Base-by-base conservation (phyloP, 2,888 invertebrate genomes). In the Congeria kusceri region DNA sequence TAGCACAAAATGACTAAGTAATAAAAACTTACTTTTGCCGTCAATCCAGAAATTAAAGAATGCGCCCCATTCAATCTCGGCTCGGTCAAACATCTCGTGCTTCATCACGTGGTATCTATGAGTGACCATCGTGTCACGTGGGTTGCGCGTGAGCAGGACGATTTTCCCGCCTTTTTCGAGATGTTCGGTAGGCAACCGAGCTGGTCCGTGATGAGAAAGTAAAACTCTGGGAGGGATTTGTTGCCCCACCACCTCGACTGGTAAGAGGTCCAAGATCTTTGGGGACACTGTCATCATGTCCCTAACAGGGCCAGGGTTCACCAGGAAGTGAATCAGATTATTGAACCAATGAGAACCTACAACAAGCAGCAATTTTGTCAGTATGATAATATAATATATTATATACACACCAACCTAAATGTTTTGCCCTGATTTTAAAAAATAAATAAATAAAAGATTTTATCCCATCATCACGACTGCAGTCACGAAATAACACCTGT, bases 121-220 rank as follows among this genome's bases (percentile, higher is more conserved):
- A 9, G 71, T 56, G 25, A 71, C 71, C 57, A 71, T 28, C 0
- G 63, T 63, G 47, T 71, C 71, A 56, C 71, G 71, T 28, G 71
- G 71, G 56, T 71, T 71, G 9, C 71, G 53, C 0, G 71, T 29
- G n/a, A 71, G 13, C 20, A 71, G 62, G 23, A 71, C 63, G 4
- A 71, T 71, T 63, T 71, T 71, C 63, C 71, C 71, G 56, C 63
- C 20, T 18, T 62, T 64, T 71, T 71, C 29, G 44, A 71, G 63
- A 64, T 71, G 71, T 56, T 71, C 71, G 9, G 39, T 44, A 28
- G 71, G 71, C 28, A 71, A 57, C 44, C 63, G 28, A 39, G 62
- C 25, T 1, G 71, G 64, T 57, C 57, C 63, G 11, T 63, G 28
- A 13, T 71, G 71, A 4, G 71, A 44, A 3, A 64, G 53, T 3